Conservation (phyloP, 2,888 invertebrate genomes). For the Napeogenes inachia region DNA sequence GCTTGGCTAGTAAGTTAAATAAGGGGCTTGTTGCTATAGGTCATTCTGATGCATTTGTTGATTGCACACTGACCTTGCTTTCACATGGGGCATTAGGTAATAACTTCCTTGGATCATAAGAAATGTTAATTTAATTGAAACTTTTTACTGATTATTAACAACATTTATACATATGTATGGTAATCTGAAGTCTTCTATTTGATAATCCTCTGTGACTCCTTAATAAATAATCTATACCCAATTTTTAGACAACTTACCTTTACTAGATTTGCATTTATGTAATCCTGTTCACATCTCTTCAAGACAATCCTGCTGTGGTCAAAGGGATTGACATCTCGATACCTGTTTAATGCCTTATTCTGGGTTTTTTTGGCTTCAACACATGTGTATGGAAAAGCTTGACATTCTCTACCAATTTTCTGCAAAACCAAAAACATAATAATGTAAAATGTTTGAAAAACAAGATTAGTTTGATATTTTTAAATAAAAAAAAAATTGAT, state of each 20-base stretch:
- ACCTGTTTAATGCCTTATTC: conserved; percentile 91
- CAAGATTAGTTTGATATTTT: too few species aligned
- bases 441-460: too few species aligned
- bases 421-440: conserved; percentile 54
- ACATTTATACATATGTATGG: too few species aligned
- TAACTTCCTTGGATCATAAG: conserved; percentile 11
- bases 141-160: too few species aligned
- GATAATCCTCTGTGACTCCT: neutral
- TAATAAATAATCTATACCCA: neutral
- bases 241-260: conserved; percentile 70
- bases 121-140: neutral
- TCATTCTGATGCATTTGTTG: conserved; percentile 22
- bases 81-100: conserved; percentile 6
- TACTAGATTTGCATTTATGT: conserved; percentile 96
- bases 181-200: neutral
- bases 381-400: conserved; percentile 79
- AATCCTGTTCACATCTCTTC: conserved; percentile 85
- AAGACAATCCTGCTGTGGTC: conserved; percentile 94
- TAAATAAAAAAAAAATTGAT: too few species aligned
- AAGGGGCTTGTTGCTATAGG: too few species aligned
- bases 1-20: too few species aligned
- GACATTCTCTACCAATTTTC: conserved; percentile 85
- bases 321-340: conserved; percentile 96
- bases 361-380: conserved; percentile 85
- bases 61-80: conserved; percentile 30